A percentile compares a stretch with the other conserved stretches of the same genome.
Evolutionary conservation across 2,888 invertebrate genomes (phyloP).

Genomic region (Scelioninae gen. 1): DNA sequence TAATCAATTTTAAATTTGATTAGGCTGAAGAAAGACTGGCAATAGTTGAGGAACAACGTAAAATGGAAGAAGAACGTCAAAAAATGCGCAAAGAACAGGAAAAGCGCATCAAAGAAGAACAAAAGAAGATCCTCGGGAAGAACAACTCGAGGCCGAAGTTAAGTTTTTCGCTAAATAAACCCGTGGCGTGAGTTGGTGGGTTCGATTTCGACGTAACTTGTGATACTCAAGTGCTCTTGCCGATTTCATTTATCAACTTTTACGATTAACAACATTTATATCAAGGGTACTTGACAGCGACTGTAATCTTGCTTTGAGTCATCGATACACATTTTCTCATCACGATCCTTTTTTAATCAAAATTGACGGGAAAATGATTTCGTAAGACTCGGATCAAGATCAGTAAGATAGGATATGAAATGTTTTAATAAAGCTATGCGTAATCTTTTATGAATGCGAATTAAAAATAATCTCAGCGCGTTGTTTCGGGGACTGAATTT

Average conservation of each 20-base stretch:
- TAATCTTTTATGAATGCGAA: conserved; percentile 49
- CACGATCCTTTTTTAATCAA: too few species aligned
- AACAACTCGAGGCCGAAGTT: conserved; percentile 98
- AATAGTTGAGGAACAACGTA: conserved; percentile 98
- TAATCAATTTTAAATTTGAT: neutral
- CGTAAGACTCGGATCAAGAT: too few species aligned
- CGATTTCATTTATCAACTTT: conserved; percentile 70
- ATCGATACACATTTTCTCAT: neutral
- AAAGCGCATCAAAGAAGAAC: conserved; percentile 95
- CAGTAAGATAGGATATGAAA: too few species aligned
- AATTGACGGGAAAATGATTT: conserved; percentile 22
- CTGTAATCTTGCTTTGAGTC: conserved; percentile 16
- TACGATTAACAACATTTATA: conserved; percentile 55
- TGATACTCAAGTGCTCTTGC: conserved; percentile 79
- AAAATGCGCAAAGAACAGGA: conserved; percentile 96
- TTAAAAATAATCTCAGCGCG: neutral
- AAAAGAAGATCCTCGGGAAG: conserved; percentile 98
- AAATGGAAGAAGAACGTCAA: conserved; percentile 97
- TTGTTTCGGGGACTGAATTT: conserved; percentile 39
- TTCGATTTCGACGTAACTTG: conserved; percentile 78
- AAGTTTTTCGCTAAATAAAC: conserved; percentile 95
- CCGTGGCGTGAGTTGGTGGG: conserved; percentile 87
- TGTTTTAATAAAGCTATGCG: conserved; percentile 36
- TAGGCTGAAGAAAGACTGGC: conserved; percentile 98
- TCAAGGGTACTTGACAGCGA: conserved; percentile 55